Base-by-base conservation (phyloP, 2,888 invertebrate genomes). In the Trissolcus brochymenae region DNA sequence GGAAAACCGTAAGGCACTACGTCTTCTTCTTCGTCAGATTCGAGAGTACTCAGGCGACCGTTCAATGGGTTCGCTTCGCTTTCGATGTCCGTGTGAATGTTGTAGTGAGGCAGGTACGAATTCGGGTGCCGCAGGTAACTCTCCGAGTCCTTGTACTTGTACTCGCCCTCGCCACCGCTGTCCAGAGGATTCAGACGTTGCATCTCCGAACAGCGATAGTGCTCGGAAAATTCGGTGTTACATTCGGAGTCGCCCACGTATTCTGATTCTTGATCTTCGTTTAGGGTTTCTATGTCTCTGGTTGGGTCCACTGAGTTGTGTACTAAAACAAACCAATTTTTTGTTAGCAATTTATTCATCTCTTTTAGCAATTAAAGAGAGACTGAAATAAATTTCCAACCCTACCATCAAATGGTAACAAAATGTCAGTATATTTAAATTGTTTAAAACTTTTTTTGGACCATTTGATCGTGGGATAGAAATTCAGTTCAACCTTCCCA, bases 81-180 rank as follows among this genome's bases (percentile, higher is more conserved):
- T 85, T 93, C 93, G 73, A 92, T 91, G 87, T 93, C 93, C 84
- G 92, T 93, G 84, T 92, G 93, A 83, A 93, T 93, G 86, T 93
- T 93, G 88, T 93, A 93, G 78, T 91, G 90, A 65, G 95, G 95
- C 85, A 96, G 92, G 91, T 96, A 96, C 83, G 94, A 93, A 90
- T 96, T 95, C 72, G 95, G 95, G 91, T 96, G 95, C 84, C 94
- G 92, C 85, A 95, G 91, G 90, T 95, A 95, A 86, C 93, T 93
- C 84, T 94, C 93, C 79, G 92, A 88, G 55, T 88, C 84, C 81
- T 91, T 90, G 83, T 91, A 91, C 77, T 90, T 88, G 80, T 89
- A 90, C 65, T 90, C 89, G 43, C 88, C 93, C 86, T 93, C 93
- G 84, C 92, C 92, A 81, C 92, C 92, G 88, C 92, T 92, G 87